Evolutionary conservation across 2,113 vertebrate species (phyloP), one percentile per base, ranked within the genome.

Genomic region (Percopsis transmontana): DNA sequence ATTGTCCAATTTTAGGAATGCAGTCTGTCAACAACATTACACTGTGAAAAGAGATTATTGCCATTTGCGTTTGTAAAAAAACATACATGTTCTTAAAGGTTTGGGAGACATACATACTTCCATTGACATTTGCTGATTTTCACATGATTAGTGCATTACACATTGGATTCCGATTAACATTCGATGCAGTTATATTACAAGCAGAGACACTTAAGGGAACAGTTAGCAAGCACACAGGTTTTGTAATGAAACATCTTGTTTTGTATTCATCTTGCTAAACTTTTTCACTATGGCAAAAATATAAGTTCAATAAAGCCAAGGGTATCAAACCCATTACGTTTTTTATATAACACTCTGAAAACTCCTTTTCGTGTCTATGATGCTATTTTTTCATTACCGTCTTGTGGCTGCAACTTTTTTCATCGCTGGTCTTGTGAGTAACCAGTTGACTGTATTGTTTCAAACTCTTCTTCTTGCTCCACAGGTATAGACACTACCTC

Each of bases 401-500:
- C 90, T 80, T 82, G 92, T 81, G 91, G 90, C 84, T 94, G 92
- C n/a, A 94, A 94, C 87, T 94, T 92, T 91, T 94, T 95, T 94
- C 95, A 91, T 74, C 95, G 91, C 87, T 90, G 91, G 82, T 87
- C 93, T 87, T 88, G 90, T 82, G 92, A 81, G 54, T 78, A 90
- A 90, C 84, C 88, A 1, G 87, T 75, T 27, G 91, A 91, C 42
- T 85, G 88, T 82, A 95, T 89, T 85, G 93, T 91, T 77, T 95
- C 95, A 93, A 93, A 96, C 81, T 96, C 96, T 92, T 92, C 95
- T 48, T 85, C 81, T 66, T 87, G 84, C 67, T 95, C 96, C 84
- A 92, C 93, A n/a, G 94, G 94, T 91, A 97, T 93, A 73, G 95
- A 91, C 77, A 92, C 94, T 92, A 98, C 89, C 84, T 96, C 95